Evolutionary conservation across 1,140 invertebrate genomes (phyloP).

Genomic region (Cotesia glomerata): DNA sequence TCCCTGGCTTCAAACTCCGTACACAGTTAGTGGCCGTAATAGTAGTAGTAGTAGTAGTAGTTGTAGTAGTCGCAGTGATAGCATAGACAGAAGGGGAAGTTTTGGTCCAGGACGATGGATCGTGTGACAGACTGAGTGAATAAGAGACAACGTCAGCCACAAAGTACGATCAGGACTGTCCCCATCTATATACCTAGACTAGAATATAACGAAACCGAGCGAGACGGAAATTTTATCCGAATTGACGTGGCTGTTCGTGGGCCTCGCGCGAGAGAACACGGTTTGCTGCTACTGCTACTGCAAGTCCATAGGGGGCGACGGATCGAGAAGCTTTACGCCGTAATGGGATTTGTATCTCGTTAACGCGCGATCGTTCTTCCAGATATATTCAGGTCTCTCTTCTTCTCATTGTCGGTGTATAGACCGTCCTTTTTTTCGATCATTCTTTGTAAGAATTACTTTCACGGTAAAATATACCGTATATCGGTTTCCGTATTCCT

Average conservation of each 20-base stretch:
- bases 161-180: slow-evolving; percentile 16
- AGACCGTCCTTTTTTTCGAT: slow-evolving; percentile 20
- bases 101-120: slow-evolving; percentile 21
- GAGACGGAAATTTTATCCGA: slow-evolving; percentile 54
- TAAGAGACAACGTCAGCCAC: slow-evolving; percentile 27
- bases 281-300: slow-evolving; percentile 46
- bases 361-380: slow-evolving; percentile 63
- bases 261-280: slow-evolving; percentile 40
- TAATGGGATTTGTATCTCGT: slow-evolving; percentile 66
- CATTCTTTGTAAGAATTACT: slow-evolving; percentile 24
- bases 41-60: slow-evolving; percentile 26
- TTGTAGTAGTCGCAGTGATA: too few species aligned
- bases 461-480: slow-evolving; percentile 9
- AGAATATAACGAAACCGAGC: slow-evolving; percentile 14
- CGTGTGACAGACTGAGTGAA: slow-evolving; percentile 29
- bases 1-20: slow-evolving; percentile 51
- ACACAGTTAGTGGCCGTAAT: slow-evolving; percentile 29
- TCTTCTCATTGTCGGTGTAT: slow-evolving; percentile 27
- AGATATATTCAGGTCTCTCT: slow-evolving; percentile 42
- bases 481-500: slow-evolving; percentile 29
- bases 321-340: slow-evolving; percentile 61
- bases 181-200: too few species aligned
- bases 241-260: slow-evolving; percentile 57
- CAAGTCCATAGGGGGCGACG: slow-evolving; percentile 58
- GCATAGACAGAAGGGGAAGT: slow-evolving; percentile 34